phyloP scores from a whole-genome alignment of 2,888 invertebrate species.

The Halictus ligatus region DNA sequence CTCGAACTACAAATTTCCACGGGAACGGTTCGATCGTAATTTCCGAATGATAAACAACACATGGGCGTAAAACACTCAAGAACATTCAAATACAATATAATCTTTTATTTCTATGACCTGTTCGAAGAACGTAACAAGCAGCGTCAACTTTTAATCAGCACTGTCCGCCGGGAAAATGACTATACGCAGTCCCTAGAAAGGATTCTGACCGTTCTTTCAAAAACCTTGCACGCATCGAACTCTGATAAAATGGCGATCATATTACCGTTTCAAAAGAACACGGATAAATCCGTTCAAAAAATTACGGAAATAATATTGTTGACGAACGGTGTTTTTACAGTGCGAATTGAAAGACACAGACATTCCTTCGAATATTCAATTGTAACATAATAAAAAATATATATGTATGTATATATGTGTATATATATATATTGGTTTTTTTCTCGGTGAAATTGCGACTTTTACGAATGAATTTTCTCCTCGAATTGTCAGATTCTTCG shows the following conservation, averaged over 20 bases:
- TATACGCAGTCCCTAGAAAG: not conserved
- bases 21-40: not conserved
- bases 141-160: not conserved
- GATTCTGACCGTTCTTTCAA: not conserved
- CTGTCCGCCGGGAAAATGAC: not conserved
- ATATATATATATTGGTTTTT: not conserved
- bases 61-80: not conserved
- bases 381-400: not conserved
- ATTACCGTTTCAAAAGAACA: not conserved
- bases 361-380: not conserved
- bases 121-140: conserved; percentile 4
- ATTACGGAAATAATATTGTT: not conserved
- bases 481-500: not conserved
- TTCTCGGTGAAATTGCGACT: not conserved
- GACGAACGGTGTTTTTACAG: not conserved
- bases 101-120: conserved; percentile 9
- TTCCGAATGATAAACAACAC: not conserved
- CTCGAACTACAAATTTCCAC: not conserved
- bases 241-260: not conserved
- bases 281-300: not conserved
- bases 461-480: not conserved
- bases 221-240: conserved; percentile 11
- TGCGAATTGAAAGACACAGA: not conserved
- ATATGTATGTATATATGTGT: not conserved
- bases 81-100: conserved; percentile 8